A percentile compares a stretch with the other conserved stretches of the same genome.
Evolutionary conservation across 2,888 invertebrate species (phyloP).

Genomic region (Chironomus tentans): DNA sequence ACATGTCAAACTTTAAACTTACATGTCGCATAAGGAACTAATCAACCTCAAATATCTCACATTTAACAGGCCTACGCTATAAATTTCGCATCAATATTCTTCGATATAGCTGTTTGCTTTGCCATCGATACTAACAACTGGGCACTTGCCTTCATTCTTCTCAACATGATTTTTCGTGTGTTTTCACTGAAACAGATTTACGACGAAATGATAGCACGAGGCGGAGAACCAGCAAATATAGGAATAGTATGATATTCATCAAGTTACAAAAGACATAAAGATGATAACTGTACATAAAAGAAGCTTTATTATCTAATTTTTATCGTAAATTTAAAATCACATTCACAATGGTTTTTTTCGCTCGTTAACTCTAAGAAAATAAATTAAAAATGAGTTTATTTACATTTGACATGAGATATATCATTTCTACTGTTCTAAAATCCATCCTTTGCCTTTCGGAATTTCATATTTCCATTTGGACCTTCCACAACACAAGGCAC

Average conservation of each 20-base stretch:
- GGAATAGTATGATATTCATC: background rate
- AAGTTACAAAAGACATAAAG: background rate
- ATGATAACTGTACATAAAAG: background rate
- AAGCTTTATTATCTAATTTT: background rate
- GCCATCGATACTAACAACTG: background rate
- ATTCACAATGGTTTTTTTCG: background rate
- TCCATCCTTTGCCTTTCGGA: slow-evolving; percentile 13
- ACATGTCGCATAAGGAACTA: background rate
- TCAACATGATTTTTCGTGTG: background rate
- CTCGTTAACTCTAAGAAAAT: background rate
- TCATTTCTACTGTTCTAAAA: slow-evolving; percentile 17
- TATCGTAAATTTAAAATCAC: background rate
- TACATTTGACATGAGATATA: background rate
- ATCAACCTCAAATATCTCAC: background rate
- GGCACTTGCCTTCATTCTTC: background rate
- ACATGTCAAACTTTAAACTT: no score
- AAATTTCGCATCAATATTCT: background rate
- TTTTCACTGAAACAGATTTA: background rate
- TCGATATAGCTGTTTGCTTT: background rate
- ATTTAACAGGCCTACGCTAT: background rate
- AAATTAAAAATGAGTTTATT: background rate
- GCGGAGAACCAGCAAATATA: background rate
- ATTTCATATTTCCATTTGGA: slow-evolving; percentile 14
- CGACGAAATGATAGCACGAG: background rate
- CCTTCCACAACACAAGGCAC: slow-evolving; percentile 37